Evolutionary conservation across 1,140 invertebrate species (phyloP).

Genomic region (Conus betulinus): DNA sequence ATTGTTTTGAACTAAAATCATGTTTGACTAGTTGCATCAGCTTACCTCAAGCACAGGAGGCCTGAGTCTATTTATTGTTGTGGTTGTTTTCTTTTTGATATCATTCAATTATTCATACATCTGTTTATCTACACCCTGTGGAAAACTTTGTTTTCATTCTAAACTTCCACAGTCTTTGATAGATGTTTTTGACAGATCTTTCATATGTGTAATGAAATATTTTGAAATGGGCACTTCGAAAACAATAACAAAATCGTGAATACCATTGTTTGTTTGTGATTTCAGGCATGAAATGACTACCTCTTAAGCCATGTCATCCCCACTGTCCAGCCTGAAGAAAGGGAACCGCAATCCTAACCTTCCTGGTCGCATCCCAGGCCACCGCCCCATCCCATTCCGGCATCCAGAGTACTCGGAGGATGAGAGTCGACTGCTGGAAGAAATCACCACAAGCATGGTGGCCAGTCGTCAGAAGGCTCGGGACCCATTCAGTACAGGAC

Average conservation of each 20-base stretch:
- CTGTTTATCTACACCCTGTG: too few relatives aligned
- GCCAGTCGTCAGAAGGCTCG: slow-evolving; percentile 51
- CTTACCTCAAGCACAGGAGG: too few relatives aligned
- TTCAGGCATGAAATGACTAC: not conserved
- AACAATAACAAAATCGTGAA: not conserved
- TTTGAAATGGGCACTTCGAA: too few relatives aligned
- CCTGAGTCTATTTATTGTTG: too few relatives aligned
- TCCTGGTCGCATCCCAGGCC: slow-evolving; percentile 56
- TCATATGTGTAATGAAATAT: too few relatives aligned
- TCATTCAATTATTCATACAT: too few relatives aligned
- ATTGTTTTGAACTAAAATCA: too few relatives aligned
- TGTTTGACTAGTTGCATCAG: too few relatives aligned
- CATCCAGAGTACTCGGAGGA: slow-evolving; percentile 64
- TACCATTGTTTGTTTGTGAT: not conserved
- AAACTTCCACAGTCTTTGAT: too few relatives aligned
- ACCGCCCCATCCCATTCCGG: slow-evolving; percentile 63
- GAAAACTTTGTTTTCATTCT: too few relatives aligned
- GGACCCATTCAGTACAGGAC: slow-evolving; percentile 55
- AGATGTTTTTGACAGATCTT: too few relatives aligned
- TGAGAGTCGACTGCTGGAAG: slow-evolving; percentile 66
- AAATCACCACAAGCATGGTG: slow-evolving; percentile 67
- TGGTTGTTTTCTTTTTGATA: too few relatives aligned
- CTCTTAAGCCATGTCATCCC: slow-evolving; percentile 29
- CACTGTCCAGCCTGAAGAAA: slow-evolving; percentile 41
- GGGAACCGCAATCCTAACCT: slow-evolving; percentile 36